Conservation (phyloP, 2,797 vertebrate species). For the Taeniopygia guttata region DNA sequence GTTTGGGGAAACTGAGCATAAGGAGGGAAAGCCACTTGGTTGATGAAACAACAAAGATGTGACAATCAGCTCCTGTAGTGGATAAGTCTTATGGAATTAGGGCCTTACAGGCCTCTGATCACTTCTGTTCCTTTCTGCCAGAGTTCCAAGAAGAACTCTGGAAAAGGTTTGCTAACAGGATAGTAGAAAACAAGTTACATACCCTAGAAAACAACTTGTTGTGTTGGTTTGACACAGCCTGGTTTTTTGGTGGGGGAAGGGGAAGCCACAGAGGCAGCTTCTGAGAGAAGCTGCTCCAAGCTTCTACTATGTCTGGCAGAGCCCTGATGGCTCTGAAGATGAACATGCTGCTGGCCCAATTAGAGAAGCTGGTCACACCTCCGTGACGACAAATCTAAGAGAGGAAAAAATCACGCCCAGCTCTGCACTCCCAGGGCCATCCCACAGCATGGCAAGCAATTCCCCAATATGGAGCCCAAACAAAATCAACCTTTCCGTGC, state of each 20-base stretch:
- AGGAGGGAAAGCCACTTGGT: background rate
- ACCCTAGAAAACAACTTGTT: background rate
- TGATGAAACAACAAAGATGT: background rate
- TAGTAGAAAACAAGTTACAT: background rate
- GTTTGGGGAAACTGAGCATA: background rate
- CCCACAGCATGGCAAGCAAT: fast-evolving
- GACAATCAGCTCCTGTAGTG: background rate
- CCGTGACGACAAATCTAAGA: background rate
- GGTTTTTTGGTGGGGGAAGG: background rate
- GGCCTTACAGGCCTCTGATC: background rate
- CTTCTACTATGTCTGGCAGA: background rate
- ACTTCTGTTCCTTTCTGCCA: background rate
- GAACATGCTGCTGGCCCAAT: background rate
- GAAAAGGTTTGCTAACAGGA: background rate
- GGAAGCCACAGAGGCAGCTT: background rate
- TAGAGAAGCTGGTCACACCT: background rate
- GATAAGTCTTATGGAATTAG: background rate
- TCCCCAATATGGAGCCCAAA: fast-evolving
- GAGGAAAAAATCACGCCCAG: fast-evolving
- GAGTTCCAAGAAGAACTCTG: background rate
- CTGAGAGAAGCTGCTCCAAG: background rate
- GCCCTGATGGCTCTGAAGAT: background rate
- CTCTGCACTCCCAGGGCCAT: background rate
- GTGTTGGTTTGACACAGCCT: background rate
- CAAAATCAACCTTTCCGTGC: background rate